Evolutionary conservation across 2,797 vertebrate species (phyloP), one percentile per base, ranked within the genome.

Genomic region (Ispidina picta): DNA sequence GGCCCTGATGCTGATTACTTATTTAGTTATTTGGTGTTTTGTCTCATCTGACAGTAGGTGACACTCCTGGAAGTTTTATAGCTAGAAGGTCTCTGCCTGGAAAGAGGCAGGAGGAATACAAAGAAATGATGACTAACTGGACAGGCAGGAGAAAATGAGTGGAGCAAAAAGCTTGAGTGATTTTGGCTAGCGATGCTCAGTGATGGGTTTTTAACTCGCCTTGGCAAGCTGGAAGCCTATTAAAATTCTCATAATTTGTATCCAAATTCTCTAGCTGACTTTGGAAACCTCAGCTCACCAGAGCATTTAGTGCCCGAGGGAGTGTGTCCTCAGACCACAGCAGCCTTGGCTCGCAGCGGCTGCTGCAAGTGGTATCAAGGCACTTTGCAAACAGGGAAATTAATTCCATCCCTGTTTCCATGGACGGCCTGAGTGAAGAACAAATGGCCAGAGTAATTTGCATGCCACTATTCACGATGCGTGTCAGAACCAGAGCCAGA

Each of bases 21-120:
- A 29, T 65, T 88, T 82, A 75, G 82, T 59, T 83, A 81, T 81
- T 86, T 79, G 49, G 18, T 78, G 33, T 60, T 96, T 90, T 80
- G 87, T 46, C 39, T 92, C 65, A 68, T 70, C 79, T 76, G 88
- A 78, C 79, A 87, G 71, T 35, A 21, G 26, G 51, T 74, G 75
- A 58, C 21, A 15, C 9, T 64, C 26, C 54, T 82, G 29, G n/a
- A 86, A 86, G 37, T 29, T 81, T 68, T 58, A 71, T 48, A 29
- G n/a, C 81, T 91, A 29, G 2, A 77, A 84, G 69, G 64, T 86
- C 35, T 95, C 82, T 91, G 18, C 39, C 51, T 88, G 63, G 78
- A 76, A 89, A 84, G 75, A 73, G 49, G n/a, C 22, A 70, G 35
- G 26, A 58, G 29, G 55, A 81, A 76, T 28, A 46, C 28, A 73